Base-by-base conservation (phyloP, 1,140 invertebrate species). In the Macrocentrus cingulum region DNA sequence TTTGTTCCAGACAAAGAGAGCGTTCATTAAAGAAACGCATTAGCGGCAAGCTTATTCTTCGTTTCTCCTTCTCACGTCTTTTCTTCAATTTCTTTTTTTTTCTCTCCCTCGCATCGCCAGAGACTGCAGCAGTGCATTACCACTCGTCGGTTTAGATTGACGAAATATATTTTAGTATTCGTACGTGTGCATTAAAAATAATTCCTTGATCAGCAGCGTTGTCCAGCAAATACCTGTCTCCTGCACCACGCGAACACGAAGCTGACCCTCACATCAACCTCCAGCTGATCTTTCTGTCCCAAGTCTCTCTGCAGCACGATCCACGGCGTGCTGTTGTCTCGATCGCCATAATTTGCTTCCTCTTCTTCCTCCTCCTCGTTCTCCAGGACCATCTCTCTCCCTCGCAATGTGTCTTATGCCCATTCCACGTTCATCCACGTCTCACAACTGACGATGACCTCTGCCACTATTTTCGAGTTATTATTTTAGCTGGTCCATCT, bases 1-100 rank as follows among this genome's bases (percentile, higher is more conserved):
- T 72, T 74, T 69, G 69, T 62, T 55, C 65, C 57, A 67, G 66
- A 68, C 70, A 72, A 74, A 71, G 69, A 72, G 72, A 74, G 66
- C 66, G 63, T 71, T 74, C 72, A 71, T 74, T 74, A 71, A 68
- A 67, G 63, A 69, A 74, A 74, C 66, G 66, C 68, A 74, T 74
- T 74, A 74, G 69, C 65, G 62, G 64, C 54, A 54, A 67, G 58
- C 60, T 66, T 63, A 56, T 68, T 59, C 57, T 56, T 51, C 37
- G 46, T 39, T 46, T 25, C 34, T 46, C 37, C 25, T 37, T 52
- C 22, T 46, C 48, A 44, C 25, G 52, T 46, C 18, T 48, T 46
- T 46, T 42, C 16, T n/a, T 36, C 41, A 46, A 29, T 52, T 53
- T 37, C 19, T 54, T 56, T 41, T 50, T 11, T 34, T 11, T 36